Percentiles rank a stretch among this genome's conserved stretches.
These are phyloP conservation scores for Protaetia brevitarsis DNA, from an alignment of 1,140 invertebrate genomes.

Conservation along the genomic window DNA sequence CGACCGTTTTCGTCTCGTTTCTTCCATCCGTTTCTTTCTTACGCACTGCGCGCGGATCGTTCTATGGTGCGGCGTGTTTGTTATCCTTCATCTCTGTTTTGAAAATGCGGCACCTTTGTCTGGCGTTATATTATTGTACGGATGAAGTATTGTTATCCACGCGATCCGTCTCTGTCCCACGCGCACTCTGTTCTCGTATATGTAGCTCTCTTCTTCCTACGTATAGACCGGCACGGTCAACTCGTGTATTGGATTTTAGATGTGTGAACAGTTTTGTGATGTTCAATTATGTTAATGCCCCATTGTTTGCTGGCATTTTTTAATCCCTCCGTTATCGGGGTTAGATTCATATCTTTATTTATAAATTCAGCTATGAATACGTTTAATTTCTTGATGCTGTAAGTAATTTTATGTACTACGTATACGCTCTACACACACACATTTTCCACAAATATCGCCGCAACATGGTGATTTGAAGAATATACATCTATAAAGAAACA, in stretches of 20 bases:
- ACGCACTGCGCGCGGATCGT: background rate
- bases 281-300: slow-evolving; percentile 14
- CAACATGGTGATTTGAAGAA: too few relatives aligned
- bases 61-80: background rate
- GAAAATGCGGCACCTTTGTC: slow-evolving; percentile 9
- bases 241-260: slow-evolving; percentile 9
- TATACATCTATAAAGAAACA: too few relatives aligned
- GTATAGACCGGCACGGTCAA: background rate
- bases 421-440: too few relatives aligned
- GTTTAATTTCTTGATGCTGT: too few relatives aligned
- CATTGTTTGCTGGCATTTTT: background rate
- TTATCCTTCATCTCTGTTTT: slow-evolving; percentile 18
- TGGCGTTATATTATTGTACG: slow-evolving; percentile 12
- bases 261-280: slow-evolving; percentile 18
- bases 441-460: too few relatives aligned
- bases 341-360: background rate
- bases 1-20: background rate
- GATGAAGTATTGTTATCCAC: slow-evolving; percentile 5
- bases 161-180: background rate
- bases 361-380: background rate
- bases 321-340: background rate
- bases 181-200: background rate
- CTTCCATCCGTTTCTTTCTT: slow-evolving; percentile 3
- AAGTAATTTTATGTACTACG: too few relatives aligned
- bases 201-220: background rate